Base-by-base conservation (phyloP, 2,888 invertebrate genomes). In the Gymnosoma rotundatum region DNA sequence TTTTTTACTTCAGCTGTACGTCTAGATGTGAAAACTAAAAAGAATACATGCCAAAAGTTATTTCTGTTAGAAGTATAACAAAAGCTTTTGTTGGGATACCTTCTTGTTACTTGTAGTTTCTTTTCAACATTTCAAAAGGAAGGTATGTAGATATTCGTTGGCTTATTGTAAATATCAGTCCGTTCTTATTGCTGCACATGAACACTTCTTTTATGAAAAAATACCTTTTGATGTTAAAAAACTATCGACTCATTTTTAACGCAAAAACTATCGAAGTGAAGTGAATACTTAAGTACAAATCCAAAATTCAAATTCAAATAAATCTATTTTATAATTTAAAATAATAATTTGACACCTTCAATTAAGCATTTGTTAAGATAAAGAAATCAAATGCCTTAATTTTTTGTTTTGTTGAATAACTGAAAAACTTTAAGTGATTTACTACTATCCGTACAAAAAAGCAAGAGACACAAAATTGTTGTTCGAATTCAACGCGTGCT, bases 161-260 rank as follows among this genome's bases (percentile, higher is more conserved):
- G 52, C 87, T 87, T 86, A 85, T 86, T 88, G 83, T 72, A 81
- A 83, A 60, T 4, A 75, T 84, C 45, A 86, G 80, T 86, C 83
- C 87, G 88, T 88, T 88, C 87, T 88, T 89, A 87, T 88, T 89
- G 83, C 82, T 69, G 21, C 84, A 54, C 58, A 54, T 48, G 70
- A 66, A 63, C 75, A 69, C 52, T 63, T 48, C 58, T 75, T n/a
- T 7, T 36, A 48, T 21, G n/a, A 75, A 32, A 8, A 20, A 75
- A 58, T 21, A 50, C 18, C 12, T 32, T 32, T 56, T 25, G 42
- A 54, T 63, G 12, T 63, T 48, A 32, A 20, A 38, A 20, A 20
- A 32, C 20, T 6, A 73, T 63, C 25, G 21, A 52, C 63, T 7
- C 5, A 21, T 18, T 45, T 50, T 66, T 20, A 64, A 36, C 42